phyloP scores from a whole-genome alignment of 2,113 vertebrate species.

The Ceyx melanurus region DNA sequence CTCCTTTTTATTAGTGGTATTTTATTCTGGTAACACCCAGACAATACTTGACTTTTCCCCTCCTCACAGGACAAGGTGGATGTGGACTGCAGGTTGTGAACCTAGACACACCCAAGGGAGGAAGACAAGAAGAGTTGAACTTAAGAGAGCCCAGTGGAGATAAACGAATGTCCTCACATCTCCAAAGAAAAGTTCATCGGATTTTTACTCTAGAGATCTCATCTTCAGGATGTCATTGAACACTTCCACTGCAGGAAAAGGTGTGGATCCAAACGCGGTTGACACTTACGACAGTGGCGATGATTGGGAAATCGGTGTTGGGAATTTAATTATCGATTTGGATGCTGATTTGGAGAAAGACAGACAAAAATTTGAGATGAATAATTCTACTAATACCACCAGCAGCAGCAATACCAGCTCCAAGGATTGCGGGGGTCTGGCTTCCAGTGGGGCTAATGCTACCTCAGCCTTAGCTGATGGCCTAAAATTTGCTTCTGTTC shows the following conservation, averaged over 20 bases:
- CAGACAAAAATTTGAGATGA: slow-evolving; percentile 94
- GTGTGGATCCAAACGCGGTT: slow-evolving; percentile 86
- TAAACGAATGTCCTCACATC: slow-evolving; percentile 87
- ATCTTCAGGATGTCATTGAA: slow-evolving; percentile 90
- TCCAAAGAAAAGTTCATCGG: slow-evolving; percentile 80
- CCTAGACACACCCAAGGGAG: slow-evolving; percentile 67
- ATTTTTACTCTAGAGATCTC: slow-evolving; percentile 82
- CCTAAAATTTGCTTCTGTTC: slow-evolving; percentile 88
- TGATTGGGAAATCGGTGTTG: slow-evolving; percentile 89
- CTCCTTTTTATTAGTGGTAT: slow-evolving; percentile 47
- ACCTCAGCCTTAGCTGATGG: slow-evolving; percentile 85
- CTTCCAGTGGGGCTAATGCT: slow-evolving; percentile 80
- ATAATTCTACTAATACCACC: slow-evolving; percentile 84
- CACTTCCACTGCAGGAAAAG: slow-evolving; percentile 83
- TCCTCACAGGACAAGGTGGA: slow-evolving; percentile 79
- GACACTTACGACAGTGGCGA: slow-evolving; percentile 88
- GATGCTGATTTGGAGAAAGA: slow-evolving; percentile 94
- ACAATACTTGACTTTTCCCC: slow-evolving; percentile 71
- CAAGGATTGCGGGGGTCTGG: slow-evolving; percentile 86
- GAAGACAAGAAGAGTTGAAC: slow-evolving; percentile 70
- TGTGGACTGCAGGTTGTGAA: slow-evolving; percentile 71
- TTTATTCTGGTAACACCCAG: slow-evolving; percentile 72
- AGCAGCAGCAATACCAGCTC: slow-evolving; percentile 76
- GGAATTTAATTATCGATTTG: slow-evolving; percentile 91
- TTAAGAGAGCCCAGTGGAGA: slow-evolving; percentile 74